Evolutionary conservation across 2,797 vertebrate species (phyloP).

Genomic region (Acrocephalus scirpaceus): DNA sequence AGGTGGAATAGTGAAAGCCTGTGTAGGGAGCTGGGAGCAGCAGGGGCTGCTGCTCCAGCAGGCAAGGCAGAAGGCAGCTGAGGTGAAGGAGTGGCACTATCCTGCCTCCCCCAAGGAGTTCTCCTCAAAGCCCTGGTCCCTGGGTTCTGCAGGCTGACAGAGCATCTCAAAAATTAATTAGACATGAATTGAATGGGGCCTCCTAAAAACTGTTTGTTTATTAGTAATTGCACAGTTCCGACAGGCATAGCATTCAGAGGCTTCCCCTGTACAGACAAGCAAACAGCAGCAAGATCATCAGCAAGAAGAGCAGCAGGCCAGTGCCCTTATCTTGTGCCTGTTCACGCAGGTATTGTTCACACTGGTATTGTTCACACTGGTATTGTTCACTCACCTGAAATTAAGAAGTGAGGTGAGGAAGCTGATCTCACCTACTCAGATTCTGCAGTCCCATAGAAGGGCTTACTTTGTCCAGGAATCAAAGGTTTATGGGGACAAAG

Average conservation of each 20-base stretch:
- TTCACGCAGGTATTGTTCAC: not conserved
- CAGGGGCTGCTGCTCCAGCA: too few species aligned
- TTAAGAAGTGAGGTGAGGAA: not conserved
- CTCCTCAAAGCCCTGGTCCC: not conserved
- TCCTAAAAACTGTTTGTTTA: not conserved
- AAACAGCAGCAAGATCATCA: not conserved
- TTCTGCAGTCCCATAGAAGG: not conserved
- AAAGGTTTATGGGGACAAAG: not conserved
- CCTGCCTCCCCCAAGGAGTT: not conserved
- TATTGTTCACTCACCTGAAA: not conserved
- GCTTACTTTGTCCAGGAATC: not conserved
- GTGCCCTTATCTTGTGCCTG: not conserved
- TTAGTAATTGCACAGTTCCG: not conserved
- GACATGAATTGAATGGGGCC: not conserved
- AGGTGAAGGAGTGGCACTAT: not conserved
- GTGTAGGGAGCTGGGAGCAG: too few species aligned
- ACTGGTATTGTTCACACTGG: not conserved
- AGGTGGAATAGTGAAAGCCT: not conserved
- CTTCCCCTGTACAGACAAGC: not conserved
- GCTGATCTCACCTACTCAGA: not conserved
- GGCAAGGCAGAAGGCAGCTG: not conserved
- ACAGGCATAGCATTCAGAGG: not conserved
- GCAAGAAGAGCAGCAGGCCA: not conserved
- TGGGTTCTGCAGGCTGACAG: not conserved
- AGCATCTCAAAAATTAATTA: not conserved